Conservation (phyloP, 2,113 vertebrate species). For the Dascyllus trimaculatus region DNA sequence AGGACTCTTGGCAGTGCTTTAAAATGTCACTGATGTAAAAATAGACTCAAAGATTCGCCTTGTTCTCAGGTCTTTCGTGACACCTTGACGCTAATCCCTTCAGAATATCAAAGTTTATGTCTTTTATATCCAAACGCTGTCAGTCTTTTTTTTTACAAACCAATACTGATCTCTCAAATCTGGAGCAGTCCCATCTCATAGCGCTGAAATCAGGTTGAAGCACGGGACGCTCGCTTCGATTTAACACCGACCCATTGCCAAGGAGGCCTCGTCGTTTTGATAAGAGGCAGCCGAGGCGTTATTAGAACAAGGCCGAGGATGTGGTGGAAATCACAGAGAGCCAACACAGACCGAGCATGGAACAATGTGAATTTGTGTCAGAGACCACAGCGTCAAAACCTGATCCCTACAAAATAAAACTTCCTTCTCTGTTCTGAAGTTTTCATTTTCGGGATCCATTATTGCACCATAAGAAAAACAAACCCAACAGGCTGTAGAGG, state of each 20-base stretch:
- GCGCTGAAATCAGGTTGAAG: constrained; percentile 12
- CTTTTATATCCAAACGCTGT: constrained; percentile 3
- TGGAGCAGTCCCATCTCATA: background rate
- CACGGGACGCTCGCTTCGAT: constrained; percentile 21
- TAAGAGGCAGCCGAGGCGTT: constrained; percentile 8
- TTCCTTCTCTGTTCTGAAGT: background rate
- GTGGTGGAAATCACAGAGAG: constrained; percentile 12
- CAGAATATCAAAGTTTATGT: constrained; percentile 35
- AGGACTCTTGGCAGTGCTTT: constrained; percentile 41
- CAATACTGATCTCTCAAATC: background rate
- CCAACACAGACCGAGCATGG: constrained; percentile 1
- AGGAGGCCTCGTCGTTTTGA: constrained; percentile 18
- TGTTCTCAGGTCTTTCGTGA: constrained; percentile 29
- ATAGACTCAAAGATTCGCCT: constrained; percentile 37
- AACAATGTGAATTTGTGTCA: constrained; percentile 12
- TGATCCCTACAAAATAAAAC: constrained; percentile 20
- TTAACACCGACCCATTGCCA: constrained; percentile 8
- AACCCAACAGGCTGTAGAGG: background rate
- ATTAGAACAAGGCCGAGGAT: constrained; percentile 13
- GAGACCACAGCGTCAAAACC: constrained; percentile 4
- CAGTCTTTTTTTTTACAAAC: constrained; percentile 11
- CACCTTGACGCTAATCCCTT: constrained; percentile 8
- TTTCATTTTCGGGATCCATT: constrained; percentile 32
- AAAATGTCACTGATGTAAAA: constrained; percentile 52
- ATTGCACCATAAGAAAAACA: constrained; percentile 16